A percentile compares a stretch with the other conserved stretches of the same genome.
Conservation (phyloP, 2,113 vertebrate genomes). For the Orycteropus afer region DNA sequence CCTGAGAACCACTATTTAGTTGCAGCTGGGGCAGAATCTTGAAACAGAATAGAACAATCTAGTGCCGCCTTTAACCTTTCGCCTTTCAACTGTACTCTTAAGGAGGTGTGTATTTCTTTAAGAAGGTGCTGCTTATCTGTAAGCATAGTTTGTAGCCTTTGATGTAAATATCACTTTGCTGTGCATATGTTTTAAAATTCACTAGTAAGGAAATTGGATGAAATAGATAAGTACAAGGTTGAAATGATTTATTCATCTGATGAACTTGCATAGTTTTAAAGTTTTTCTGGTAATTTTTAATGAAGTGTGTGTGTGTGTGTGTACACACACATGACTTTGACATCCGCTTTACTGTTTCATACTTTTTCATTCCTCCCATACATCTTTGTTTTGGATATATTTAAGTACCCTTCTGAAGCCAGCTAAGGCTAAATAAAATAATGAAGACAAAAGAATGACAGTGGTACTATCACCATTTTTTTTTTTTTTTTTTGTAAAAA, state of each 20-base stretch:
- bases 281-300: constrained; percentile 21
- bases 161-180: constrained; percentile 61
- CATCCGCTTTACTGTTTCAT: not conserved
- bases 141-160: constrained; percentile 61
- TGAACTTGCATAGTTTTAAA: not conserved
- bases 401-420: not conserved
- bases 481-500: constrained; percentile 5
- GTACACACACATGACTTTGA: not conserved
- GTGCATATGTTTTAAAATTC: constrained; percentile 60
- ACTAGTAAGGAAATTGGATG: constrained; percentile 3
- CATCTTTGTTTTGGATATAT: not conserved
- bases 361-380: not conserved
- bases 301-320: not conserved
- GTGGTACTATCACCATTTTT: not conserved
- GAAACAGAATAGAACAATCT: constrained; percentile 68
- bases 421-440: constrained; percentile 27
- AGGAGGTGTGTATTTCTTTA: constrained; percentile 56
- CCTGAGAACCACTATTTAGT: constrained; percentile 75
- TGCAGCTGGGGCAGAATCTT: constrained; percentile 76
- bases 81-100: constrained; percentile 57
- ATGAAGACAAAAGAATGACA: not conserved
- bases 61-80: constrained; percentile 52
- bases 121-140: constrained; percentile 52
- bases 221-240: not conserved
- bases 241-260: not conserved